These are phyloP conservation scores for Chouioia cunea DNA, from an alignment of 2,888 invertebrate genomes.

Conservation along the genomic window DNA sequence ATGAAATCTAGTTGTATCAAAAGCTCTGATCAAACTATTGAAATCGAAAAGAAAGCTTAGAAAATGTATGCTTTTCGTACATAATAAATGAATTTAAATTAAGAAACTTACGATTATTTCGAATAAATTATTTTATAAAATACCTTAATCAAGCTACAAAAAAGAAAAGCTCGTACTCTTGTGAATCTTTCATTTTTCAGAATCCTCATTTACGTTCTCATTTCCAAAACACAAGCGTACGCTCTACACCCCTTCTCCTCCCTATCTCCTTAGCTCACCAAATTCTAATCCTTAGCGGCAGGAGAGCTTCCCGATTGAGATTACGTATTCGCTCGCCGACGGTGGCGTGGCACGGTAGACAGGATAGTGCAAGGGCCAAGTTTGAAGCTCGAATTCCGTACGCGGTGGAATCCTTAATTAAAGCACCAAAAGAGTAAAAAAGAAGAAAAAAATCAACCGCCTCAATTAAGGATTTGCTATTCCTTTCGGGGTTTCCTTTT, in stretches of 20 bases:
- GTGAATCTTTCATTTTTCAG: constrained; percentile 14
- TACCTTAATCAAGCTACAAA: neutral
- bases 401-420: constrained; percentile 44
- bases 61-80: no score
- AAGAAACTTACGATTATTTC: no score
- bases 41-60: no score
- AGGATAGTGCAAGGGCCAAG: neutral
- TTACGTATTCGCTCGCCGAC: constrained; percentile 28
- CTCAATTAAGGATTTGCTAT: constrained; percentile 42
- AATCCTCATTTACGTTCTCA: constrained; percentile 14
- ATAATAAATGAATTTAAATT: no score
- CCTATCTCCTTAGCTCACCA: constrained; percentile 24
- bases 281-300: constrained; percentile 19
- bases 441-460: constrained; percentile 33
- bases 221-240: neutral
- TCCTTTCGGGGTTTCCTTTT: neutral
- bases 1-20: no score
- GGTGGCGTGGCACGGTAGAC: constrained; percentile 1
- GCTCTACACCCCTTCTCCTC: neutral
- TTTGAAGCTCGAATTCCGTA: constrained; percentile 28
- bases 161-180: neutral
- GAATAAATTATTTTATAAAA: no score
- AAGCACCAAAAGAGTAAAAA: constrained; percentile 8
- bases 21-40: no score
- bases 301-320: constrained; percentile 22